phyloP scores from a whole-genome alignment of 1,140 invertebrate genomes.

The Papilio polyxenes region DNA sequence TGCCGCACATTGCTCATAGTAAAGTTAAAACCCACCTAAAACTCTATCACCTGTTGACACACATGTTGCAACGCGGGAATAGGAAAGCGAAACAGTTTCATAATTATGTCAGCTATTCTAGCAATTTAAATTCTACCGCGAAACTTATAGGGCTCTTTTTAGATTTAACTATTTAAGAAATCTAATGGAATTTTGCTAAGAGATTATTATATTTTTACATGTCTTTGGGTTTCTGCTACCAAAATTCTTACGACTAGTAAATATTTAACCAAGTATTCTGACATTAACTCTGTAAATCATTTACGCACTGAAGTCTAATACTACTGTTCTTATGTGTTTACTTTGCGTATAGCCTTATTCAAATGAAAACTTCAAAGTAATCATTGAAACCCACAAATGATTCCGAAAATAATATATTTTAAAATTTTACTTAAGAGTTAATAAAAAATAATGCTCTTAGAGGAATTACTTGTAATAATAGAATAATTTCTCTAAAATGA shows the following conservation, averaged over 20 bases:
- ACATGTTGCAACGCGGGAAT: neutral
- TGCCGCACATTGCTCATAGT: constrained; percentile 14
- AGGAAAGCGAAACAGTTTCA: constrained; percentile 7
- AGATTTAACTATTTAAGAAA: neutral
- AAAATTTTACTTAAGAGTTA: too few species aligned
- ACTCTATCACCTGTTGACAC: constrained; percentile 23
- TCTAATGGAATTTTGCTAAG: neutral
- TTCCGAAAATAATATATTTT: too few species aligned
- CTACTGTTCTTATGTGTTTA: too few species aligned
- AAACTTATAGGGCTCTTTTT: neutral
- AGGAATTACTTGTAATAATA: too few species aligned
- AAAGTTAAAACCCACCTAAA: constrained; percentile 2
- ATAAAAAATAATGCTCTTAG: too few species aligned
- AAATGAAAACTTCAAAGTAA: neutral
- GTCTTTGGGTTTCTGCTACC: neutral
- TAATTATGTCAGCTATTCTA: neutral
- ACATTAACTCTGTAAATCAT: neutral
- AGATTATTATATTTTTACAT: neutral
- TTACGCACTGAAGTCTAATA: too few species aligned
- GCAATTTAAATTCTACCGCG: neutral
- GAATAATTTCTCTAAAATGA: too few species aligned
- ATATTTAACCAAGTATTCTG: too few species aligned
- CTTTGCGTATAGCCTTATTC: too few species aligned
- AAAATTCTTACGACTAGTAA: neutral
- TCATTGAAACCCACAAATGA: too few species aligned